Base-by-base conservation (phyloP, 2,113 vertebrate genomes). In the Cololabis saira region DNA sequence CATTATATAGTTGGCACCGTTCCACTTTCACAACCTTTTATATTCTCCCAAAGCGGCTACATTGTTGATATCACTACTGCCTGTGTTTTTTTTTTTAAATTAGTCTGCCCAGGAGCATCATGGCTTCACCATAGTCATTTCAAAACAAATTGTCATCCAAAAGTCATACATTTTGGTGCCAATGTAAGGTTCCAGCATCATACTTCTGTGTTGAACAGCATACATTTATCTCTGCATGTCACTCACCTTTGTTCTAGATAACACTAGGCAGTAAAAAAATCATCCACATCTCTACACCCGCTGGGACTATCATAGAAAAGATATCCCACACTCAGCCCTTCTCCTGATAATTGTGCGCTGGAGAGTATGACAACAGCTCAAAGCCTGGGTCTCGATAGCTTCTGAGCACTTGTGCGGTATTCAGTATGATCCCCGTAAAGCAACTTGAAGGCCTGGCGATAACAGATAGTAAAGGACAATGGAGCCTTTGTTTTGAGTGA, bases 301-400 rank as follows among this genome's bases (percentile, higher is more conserved):
- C 48, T 40, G 74, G 82, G 71, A 73, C 67, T 14, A 63, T 75
- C 48, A 67, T 63, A 47, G 5, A 76, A 80, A 73, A 74, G 30
- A 69, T 63, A 76, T 82, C 60, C 24, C 69, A 58, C 22, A 33
- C 74, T 64, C 69, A 76, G 76, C 55, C 21, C 12, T 50, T 52
- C 58, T 49, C 58, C 54, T 80, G 69, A 83, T 86, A 84, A 87
- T 86, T 77, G 83, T 56, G 68, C 84, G 74, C 71, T 57, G 42
- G 78, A 67, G 85, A 76, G 59, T 17, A 18, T 12, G 37, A 41
- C 61, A 17, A 37, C 11, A 3, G 55, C 73, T 47, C 61, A 21
- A 21, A 71, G 43, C 59, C 71, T n/a, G 0, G n/a, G 58, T 54
- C 22, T 61, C 48, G 24, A 27, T 17, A 53, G 55, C 48, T 84